Conservation (phyloP, 1,140 invertebrate species). For the Macrobrachium nipponense region DNA sequence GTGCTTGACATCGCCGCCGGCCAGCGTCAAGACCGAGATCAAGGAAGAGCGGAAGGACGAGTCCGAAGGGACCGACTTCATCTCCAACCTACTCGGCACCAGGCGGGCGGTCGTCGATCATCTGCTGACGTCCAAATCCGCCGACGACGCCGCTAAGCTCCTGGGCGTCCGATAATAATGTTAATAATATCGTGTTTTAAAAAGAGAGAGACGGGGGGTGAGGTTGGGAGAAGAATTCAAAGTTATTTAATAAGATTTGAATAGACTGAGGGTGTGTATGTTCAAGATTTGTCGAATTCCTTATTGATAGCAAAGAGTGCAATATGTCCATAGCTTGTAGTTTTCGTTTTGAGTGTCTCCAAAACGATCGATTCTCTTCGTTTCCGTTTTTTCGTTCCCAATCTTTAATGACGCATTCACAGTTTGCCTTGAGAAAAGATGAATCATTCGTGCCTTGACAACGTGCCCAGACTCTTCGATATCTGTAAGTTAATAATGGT, state of each 20-base stretch:
- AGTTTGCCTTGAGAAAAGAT: slow-evolving; percentile 60
- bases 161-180: slow-evolving; percentile 75
- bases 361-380: slow-evolving; percentile 29
- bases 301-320: slow-evolving; percentile 35
- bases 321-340: slow-evolving; percentile 54
- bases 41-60: slow-evolving; percentile 40
- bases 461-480: slow-evolving; percentile 51
- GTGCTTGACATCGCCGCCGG: slow-evolving; percentile 19
- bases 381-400: slow-evolving; percentile 32
- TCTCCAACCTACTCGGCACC: slow-evolving; percentile 89
- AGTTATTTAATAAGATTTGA: background rate
- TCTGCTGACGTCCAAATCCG: slow-evolving; percentile 77
- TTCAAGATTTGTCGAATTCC: slow-evolving; percentile 43
- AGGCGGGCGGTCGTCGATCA: slow-evolving; percentile 88
- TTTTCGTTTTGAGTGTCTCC: slow-evolving; percentile 25
- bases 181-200: background rate
- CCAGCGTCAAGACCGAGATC: slow-evolving; percentile 19
- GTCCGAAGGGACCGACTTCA: slow-evolving; percentile 75
- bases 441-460: slow-evolving; percentile 60
- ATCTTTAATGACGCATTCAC: slow-evolving; percentile 60
- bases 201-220: background rate
- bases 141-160: slow-evolving; percentile 88
- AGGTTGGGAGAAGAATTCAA: too few relatives aligned
- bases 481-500: slow-evolving; percentile 48
- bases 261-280: slow-evolving; percentile 29